Conservation (phyloP, 2,888 invertebrate species). For the Ichneumoninae sp. region DNA sequence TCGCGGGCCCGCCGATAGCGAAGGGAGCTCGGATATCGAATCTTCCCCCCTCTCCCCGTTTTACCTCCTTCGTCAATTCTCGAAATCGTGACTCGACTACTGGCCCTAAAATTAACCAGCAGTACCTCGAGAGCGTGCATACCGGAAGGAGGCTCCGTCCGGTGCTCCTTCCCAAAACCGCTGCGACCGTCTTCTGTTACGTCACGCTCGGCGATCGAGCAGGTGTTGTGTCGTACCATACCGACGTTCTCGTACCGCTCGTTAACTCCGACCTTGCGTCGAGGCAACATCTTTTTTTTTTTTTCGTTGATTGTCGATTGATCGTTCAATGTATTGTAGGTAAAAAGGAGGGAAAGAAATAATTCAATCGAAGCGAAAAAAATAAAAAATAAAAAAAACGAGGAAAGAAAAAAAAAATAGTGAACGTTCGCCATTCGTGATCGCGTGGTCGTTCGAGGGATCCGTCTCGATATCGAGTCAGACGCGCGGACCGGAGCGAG, state of each 20-base stretch:
- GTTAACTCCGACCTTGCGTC: not conserved
- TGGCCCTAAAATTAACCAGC: constrained; percentile 9
- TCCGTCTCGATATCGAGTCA: constrained; percentile 21
- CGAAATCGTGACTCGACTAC: constrained; percentile 10
- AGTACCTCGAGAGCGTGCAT: not conserved
- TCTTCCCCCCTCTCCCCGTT: not conserved
- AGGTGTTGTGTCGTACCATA: constrained; percentile 51
- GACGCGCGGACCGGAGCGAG: constrained; percentile 16
- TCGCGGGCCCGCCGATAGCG: constrained; percentile 6
- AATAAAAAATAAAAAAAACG: not conserved
- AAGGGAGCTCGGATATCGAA: constrained; percentile 5
- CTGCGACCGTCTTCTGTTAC: constrained; percentile 17
- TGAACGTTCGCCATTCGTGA: constrained; percentile 49
- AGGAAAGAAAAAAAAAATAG: constrained; percentile 4
- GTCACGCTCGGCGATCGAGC: constrained; percentile 31
- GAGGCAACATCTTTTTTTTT: not conserved
- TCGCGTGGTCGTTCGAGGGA: constrained; percentile 49
- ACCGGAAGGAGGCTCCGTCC: constrained; percentile 4
- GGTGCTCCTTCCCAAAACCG: not conserved
- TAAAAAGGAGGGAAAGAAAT: not conserved
- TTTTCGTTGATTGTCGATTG: not conserved
- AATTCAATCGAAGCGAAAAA: not conserved
- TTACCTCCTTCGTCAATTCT: not conserved
- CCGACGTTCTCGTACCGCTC: not conserved
- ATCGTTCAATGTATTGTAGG: not conserved